phyloP scores from a whole-genome alignment of 53 echinoderm and acorn worm species.

The Holothuria leucospilota region DNA sequence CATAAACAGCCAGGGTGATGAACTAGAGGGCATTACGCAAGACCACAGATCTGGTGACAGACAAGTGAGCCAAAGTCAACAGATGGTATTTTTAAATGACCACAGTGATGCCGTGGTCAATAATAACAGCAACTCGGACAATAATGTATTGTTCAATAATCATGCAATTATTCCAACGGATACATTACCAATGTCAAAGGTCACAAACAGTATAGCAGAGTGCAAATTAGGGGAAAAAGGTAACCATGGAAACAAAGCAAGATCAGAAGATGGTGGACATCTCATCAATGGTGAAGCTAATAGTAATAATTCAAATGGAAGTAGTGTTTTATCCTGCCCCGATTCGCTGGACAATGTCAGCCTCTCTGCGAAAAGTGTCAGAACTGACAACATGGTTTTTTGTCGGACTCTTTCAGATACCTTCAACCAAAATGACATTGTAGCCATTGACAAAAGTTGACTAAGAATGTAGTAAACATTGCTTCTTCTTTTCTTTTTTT shows the following conservation, averaged over 20 bases:
- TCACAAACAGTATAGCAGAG: too few relatives aligned
- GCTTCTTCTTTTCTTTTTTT: too few relatives aligned
- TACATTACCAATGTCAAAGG: too few relatives aligned
- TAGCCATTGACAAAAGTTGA: conserved; percentile 18
- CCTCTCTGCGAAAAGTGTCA: background rate
- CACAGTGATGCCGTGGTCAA: background rate
- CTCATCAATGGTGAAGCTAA: background rate
- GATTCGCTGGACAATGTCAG: background rate
- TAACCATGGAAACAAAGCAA: background rate
- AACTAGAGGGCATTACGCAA: background rate
- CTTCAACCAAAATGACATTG: conserved; percentile 33
- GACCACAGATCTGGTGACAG: background rate
- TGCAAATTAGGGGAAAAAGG: too few relatives aligned
- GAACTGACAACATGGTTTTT: background rate
- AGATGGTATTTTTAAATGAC: background rate
- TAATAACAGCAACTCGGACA: conserved; percentile 22
- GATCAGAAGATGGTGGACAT: background rate
- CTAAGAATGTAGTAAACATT: background rate
- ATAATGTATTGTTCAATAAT: background rate
- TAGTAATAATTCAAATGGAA: background rate
- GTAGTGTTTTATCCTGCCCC: conserved; percentile 1
- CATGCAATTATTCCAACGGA: background rate
- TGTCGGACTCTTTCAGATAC: conserved; percentile 18
- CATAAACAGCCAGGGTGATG: background rate
- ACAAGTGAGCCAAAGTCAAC: background rate